Evolutionary conservation across 1,140 invertebrate species (phyloP), one percentile per base, ranked within the genome.

Genomic region (Phthorimaea operculella): DNA sequence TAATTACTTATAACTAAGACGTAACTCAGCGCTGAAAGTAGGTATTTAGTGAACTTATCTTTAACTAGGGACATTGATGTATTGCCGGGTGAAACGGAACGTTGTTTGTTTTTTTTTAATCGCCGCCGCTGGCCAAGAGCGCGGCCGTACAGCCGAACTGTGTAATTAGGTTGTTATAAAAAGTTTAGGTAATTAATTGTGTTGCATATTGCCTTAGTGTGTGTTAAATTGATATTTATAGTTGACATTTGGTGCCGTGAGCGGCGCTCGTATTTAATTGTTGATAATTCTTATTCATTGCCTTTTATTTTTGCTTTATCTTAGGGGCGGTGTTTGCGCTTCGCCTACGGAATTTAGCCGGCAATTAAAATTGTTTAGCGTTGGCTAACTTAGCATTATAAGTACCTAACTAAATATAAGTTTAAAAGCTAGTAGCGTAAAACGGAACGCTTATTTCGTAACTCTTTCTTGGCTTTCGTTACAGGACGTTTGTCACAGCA

Each of bases 1-100:
- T 78, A 81, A 81, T 83, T 77, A 78, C 72, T 66, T 74, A 66
- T 73, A 76, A 83, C 74, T 74, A 57, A 83, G 79, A 83, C 76
- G 77, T 80, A 75, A 78, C 63, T 71, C 67, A 67, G 54, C 63
- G 70, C 60, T 73, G 74, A 78, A 80, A 80, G 64, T 76, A 71
- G 63, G 68, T 68, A 72, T 79, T 78, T 79, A 79, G 74, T 69
- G 59, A 58, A 70, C 59, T 73, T 79, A 78, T 74, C 74, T 75
- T 58, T 60, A 60, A 52, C 52, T 61, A 57, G 33, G 16, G 74
- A 79, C 79, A 55, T 77, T 82, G 77, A 82, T 82, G 69, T 66
- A 80, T 79, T 63, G 65, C 63, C 63, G 57, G 54, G 62, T 73
- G 61, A 61, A 74, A 77, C 62, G 70, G 55, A 74, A 56, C 65